Evolutionary conservation across 2,797 vertebrate species (phyloP), one percentile per base, ranked within the genome.

Genomic region (Ceyx erithaca): DNA sequence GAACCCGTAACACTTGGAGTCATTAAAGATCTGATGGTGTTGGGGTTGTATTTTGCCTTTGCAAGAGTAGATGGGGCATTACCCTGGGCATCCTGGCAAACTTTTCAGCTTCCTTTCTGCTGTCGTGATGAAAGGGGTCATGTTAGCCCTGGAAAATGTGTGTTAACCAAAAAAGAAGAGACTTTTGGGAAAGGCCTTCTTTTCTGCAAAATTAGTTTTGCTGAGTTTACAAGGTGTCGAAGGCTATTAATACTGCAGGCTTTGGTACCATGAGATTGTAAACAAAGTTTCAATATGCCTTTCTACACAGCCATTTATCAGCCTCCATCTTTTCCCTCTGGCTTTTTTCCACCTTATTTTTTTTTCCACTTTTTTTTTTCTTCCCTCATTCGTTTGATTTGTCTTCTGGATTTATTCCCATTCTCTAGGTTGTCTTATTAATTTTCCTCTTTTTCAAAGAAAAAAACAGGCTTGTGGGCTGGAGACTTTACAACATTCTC

Each of bases 181-280:
- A 80, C 54, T 89, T 73, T 54, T 64, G 87, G 91, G 94, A 75
- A 95, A 92, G 92, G 64, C 46, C 67, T 93, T 94, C 64, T 90
- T 75, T 69, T 55, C 67, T 92, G 61, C 95, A 75, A 89, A 95
- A 96, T 96, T 92, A 94, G 96, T 92, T 93, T 87, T 87, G 95
- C 94, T 91, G 82, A 91, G 70, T 96, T 96, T 95, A 89, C 70
- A 91, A 95, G 94, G 85, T 89, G 91, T 79, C 10, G 14, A 93
- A 92, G 84, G 61, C 81, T 88, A 52, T 93, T 95, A 94, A 91
- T 85, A 9, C 61, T 64, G 19, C 71, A 43, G 52, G 55, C 71
- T 87, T 83, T 71, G 67, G 68, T 93, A 92, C 77, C 68, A 71
- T 20, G 48, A 88, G 81, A 84, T 51, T 84, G 88, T 76, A 77